Base-by-base conservation (phyloP, 2,797 vertebrate species). In the Hypotaenidia okinawae region DNA sequence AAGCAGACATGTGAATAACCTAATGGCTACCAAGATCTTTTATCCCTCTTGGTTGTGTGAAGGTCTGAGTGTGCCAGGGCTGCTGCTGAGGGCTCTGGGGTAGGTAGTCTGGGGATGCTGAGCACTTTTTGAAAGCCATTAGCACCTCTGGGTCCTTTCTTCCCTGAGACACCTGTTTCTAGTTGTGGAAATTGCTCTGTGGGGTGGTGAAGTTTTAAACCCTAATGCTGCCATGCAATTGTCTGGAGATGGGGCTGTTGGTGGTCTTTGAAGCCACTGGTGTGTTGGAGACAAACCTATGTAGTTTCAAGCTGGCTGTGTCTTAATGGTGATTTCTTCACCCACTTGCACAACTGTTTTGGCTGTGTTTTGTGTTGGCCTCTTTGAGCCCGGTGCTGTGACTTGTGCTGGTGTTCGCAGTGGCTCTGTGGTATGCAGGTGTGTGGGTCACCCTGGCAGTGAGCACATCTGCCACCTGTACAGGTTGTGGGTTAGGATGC, bases 11-110 rank as follows among this genome's bases (percentile, higher is more conserved):
- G 49, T 80, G 52, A 91, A 81, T 93, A 85, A 62, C 12, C 6
- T 1, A 5, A 54, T n/a, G 5, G 8, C 13, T 69, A 0, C 2
- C 3, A 6, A 63, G 13, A 6, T 6, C 1, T 84, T 72, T 58
- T 5, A 5, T 23, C 0, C 4, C 0, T 84, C 10, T 30, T 41
- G 25, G 4, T 25, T 61, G 12, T 24, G 17, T 52, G 47, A 51
- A 11, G 10, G 27, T 21, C 2, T 84, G n/a, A 47, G 9, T 0
- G 1, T 69, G 22, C 2, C 0, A 0, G 9, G 10, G 16, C 3
- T 2, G 3, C 41, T 61, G 14, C 23, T 79, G 33, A 4, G 11
- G 11, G 2, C 14, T 58, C 41, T 85, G 37, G 27, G 17, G 9
- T 67, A 27, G n/a, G 16, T 4, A 47, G 10, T 3, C 6, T 75